A percentile compares a stretch with the other conserved stretches of the same genome.
Conservation (phyloP, 1,140 invertebrate species). For the Brevipalpus yothersi region DNA sequence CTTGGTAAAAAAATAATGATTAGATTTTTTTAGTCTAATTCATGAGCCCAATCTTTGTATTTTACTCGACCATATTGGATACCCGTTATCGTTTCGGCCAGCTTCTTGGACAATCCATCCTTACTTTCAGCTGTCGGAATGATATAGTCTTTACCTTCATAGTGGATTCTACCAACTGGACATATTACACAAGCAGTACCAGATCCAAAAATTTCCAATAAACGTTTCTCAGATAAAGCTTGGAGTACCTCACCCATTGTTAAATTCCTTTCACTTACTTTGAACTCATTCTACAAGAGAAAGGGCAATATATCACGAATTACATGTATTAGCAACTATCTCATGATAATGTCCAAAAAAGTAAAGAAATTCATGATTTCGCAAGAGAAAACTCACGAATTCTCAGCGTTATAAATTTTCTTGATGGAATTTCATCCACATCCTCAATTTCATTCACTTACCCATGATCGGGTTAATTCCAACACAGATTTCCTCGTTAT, state of each 20-base stretch:
- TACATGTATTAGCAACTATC: neutral
- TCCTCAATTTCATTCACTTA: neutral
- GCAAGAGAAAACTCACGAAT: neutral
- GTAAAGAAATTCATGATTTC: neutral
- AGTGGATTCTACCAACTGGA: conserved; percentile 57
- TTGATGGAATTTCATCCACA: neutral
- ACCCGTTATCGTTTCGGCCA: conserved; percentile 8
- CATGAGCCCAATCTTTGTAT: neutral
- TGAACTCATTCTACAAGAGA: conserved; percentile 37
- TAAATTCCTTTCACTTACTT: conserved; percentile 52
- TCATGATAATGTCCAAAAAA: neutral
- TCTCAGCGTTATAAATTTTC: neutral
- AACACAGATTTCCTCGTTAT: conserved; percentile 26
- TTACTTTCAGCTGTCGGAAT: conserved; percentile 9
- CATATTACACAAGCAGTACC: conserved; percentile 81
- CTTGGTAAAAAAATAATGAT: neutral
- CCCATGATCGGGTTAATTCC: conserved; percentile 18
- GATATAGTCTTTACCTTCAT: conserved; percentile 26
- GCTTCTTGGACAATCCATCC: neutral
- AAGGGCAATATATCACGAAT: conserved; percentile 4
- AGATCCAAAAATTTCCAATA: conserved; percentile 76
- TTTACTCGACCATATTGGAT: conserved; percentile 12
- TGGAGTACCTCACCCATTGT: conserved; percentile 60
- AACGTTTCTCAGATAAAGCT: conserved; percentile 43
- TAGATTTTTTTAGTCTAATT: neutral